These are phyloP conservation scores for Callopanchax toddi DNA, from an alignment of 2,113 vertebrate genomes.

Conservation along the genomic window DNA sequence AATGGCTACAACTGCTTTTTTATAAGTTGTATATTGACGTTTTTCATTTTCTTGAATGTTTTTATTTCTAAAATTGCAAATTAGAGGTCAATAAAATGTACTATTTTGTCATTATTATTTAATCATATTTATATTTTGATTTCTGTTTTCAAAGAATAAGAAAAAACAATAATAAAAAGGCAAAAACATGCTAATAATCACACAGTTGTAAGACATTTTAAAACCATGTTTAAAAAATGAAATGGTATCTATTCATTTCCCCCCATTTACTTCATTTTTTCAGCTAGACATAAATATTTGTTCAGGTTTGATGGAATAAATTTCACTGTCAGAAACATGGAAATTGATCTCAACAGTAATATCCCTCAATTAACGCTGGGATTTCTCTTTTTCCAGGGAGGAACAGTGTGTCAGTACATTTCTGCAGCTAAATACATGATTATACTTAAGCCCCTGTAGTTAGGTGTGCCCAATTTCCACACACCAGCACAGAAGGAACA, in stretches of 20 bases:
- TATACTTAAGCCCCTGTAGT: constrained; percentile 81
- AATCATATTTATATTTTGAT: background rate
- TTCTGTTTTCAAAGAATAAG: background rate
- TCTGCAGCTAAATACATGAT: constrained; percentile 80
- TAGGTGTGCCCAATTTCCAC: constrained; percentile 83
- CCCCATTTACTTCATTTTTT: constrained; percentile 31
- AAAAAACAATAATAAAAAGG: background rate
- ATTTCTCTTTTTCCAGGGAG: constrained; percentile 77
- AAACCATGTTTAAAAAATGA: constrained; percentile 30
- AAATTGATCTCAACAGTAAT: constrained; percentile 78
- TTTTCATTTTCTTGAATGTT: background rate
- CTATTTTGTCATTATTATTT: background rate
- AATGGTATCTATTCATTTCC: constrained; percentile 29
- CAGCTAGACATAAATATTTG: constrained; percentile 74
- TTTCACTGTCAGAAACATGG: constrained; percentile 73
- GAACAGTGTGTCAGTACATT: constrained; percentile 76
- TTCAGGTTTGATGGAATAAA: constrained; percentile 73
- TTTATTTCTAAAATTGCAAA: background rate
- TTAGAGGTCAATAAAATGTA: background rate
- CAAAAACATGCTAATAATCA: background rate
- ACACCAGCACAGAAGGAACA: constrained; percentile 72
- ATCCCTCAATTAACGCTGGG: constrained; percentile 76
- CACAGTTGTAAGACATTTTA: constrained; percentile 9
- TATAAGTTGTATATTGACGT: constrained; percentile 29
- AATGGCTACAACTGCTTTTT: constrained; percentile 44